Evolutionary conservation across 2,113 vertebrate genomes (phyloP).

Genomic region (Uria lomvia): DNA sequence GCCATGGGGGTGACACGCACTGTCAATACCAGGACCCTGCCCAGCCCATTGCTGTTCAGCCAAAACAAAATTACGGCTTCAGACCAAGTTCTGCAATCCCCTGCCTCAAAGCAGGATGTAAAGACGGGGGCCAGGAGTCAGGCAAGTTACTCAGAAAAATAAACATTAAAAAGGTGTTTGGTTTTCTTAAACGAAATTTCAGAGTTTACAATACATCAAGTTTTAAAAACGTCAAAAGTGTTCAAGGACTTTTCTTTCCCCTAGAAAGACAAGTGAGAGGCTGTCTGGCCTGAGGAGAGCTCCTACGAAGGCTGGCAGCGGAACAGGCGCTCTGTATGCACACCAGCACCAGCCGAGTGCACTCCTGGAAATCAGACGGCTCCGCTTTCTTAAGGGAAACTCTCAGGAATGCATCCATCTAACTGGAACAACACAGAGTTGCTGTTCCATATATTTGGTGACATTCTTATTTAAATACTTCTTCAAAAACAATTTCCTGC

Average conservation of each 20-base stretch:
- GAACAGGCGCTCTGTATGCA: neutral
- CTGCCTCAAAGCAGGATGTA: neutral
- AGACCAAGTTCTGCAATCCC: neutral
- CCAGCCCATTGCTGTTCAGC: neutral
- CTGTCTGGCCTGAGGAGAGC: neutral
- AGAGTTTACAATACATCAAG: neutral
- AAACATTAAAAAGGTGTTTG: neutral
- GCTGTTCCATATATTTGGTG: neutral
- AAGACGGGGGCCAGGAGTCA: neutral
- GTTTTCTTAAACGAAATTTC: neutral
- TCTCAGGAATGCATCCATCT: neutral
- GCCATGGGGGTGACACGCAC: neutral
- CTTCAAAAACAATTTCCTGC: constrained; percentile 44
- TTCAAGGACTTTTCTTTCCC: neutral
- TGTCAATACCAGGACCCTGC: neutral
- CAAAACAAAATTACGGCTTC: neutral
- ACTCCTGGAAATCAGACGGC: neutral
- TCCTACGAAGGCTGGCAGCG: neutral
- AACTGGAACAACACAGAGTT: neutral
- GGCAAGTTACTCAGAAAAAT: neutral
- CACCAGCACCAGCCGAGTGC: neutral
- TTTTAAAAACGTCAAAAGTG: neutral
- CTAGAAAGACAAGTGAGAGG: neutral
- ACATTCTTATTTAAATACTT: constrained; percentile 16
- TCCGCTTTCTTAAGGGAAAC: neutral